Percentiles rank a stretch among this genome's conserved stretches.
These are phyloP conservation scores for Pachypsylla venusta DNA, from an alignment of 1,140 invertebrate genomes.

Conservation along the genomic window DNA sequence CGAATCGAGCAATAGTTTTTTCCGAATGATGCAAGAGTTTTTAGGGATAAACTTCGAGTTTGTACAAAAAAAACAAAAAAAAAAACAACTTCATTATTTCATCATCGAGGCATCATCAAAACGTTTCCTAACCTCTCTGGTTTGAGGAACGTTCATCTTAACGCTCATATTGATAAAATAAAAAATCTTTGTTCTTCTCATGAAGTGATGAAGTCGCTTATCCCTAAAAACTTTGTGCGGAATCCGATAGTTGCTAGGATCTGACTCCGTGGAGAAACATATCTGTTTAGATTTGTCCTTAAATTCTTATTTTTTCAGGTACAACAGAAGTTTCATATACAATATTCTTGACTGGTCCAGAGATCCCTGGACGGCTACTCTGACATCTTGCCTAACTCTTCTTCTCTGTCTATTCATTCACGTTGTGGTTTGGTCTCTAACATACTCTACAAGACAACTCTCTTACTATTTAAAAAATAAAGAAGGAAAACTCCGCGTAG, in stretches of 20 bases:
- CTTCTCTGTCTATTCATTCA: constrained; percentile 3
- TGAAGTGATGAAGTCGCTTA: not conserved
- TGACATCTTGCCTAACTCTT: not conserved
- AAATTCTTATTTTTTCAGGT: not conserved
- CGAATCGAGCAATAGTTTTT: too few relatives aligned
- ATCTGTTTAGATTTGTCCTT: not conserved
- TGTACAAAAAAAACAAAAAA: too few relatives aligned
- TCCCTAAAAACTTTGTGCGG: not conserved
- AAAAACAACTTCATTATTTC: too few relatives aligned
- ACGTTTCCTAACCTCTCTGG: too few relatives aligned
- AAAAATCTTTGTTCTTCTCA: not conserved
- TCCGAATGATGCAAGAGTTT: too few relatives aligned
- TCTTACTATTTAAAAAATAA: not conserved
- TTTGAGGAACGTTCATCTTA: not conserved
- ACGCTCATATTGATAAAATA: not conserved
- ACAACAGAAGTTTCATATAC: constrained; percentile 1
- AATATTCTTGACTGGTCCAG: not conserved
- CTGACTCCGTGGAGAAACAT: too few relatives aligned
- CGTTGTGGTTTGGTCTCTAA: not conserved
- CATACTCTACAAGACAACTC: not conserved
- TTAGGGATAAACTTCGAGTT: too few relatives aligned
- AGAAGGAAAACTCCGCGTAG: not conserved
- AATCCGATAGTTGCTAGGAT: not conserved
- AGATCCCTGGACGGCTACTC: not conserved
- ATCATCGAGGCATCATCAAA: too few relatives aligned